phyloP scores from a whole-genome alignment of 2,888 invertebrate species.

The Notodonta ziczac region DNA sequence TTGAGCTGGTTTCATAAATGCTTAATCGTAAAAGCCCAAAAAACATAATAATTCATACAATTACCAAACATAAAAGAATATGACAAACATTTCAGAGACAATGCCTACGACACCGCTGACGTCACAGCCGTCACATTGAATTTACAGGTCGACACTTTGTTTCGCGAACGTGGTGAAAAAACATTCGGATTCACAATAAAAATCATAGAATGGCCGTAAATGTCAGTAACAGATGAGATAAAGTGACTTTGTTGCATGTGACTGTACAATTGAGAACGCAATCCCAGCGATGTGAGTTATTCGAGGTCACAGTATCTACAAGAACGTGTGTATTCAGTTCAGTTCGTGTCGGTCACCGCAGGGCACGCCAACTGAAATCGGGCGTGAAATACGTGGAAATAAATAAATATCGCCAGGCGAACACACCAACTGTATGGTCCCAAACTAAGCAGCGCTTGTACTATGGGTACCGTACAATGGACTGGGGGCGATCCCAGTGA shows the following conservation, averaged over 20 bases:
- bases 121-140: conserved; percentile 14
- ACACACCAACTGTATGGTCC: too few relatives aligned
- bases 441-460: too few relatives aligned
- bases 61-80: conserved; percentile 15
- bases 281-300: too few relatives aligned
- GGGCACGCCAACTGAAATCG: too few relatives aligned
- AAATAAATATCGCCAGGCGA: too few relatives aligned
- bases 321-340: too few relatives aligned
- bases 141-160: conserved; percentile 21
- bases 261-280: neutral
- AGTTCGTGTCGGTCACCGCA: too few relatives aligned
- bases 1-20: neutral
- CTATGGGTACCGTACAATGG: too few relatives aligned
- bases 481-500: too few relatives aligned
- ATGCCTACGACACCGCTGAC: conserved; percentile 21
- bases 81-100: conserved; percentile 22
- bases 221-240: conserved; percentile 29
- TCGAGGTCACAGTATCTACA: too few relatives aligned
- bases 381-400: too few relatives aligned
- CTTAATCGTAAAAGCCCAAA: neutral
- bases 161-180: conserved; percentile 8
- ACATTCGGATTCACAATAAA: conserved; percentile 27
- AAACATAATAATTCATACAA: conserved; percentile 1
- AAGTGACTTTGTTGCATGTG: conserved; percentile 28
- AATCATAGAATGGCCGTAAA: conserved; percentile 38